phyloP scores from a whole-genome alignment of 2,888 invertebrate species.

The Ornithoptera priamus region DNA sequence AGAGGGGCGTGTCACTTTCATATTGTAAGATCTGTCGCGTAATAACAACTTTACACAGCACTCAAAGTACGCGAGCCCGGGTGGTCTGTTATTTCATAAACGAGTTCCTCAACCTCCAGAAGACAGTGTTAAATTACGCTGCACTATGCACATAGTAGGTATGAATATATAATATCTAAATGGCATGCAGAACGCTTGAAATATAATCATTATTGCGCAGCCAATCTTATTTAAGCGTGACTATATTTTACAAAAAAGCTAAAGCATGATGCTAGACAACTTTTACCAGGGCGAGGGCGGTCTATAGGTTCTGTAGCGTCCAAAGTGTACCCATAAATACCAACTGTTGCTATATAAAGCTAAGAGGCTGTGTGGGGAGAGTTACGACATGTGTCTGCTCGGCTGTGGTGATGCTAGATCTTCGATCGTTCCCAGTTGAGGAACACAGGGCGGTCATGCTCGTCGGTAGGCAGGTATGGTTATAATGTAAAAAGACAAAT shows the following conservation, averaged over 20 bases:
- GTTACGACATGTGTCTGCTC: constrained; percentile 70
- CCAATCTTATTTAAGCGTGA: constrained; percentile 80
- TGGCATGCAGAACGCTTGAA: constrained; percentile 81
- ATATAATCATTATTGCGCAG: constrained; percentile 81
- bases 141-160: constrained; percentile 78
- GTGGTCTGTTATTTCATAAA: constrained; percentile 55
- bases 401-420: constrained; percentile 60
- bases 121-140: constrained; percentile 74
- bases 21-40: constrained; percentile 62
- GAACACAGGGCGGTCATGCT: constrained; percentile 68
- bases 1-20: constrained; percentile 74
- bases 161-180: constrained; percentile 80
- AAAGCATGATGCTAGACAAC: constrained; percentile 80
- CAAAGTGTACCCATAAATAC: constrained; percentile 78
- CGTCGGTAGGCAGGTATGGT: constrained; percentile 63
- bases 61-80: constrained; percentile 44
- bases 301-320: constrained; percentile 77
- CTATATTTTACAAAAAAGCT: constrained; percentile 81
- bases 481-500: constrained; percentile 76
- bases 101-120: constrained; percentile 73
- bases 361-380: constrained; percentile 75
- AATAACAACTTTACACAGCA: constrained; percentile 44
- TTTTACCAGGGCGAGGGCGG: constrained; percentile 78
- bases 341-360: constrained; percentile 77
- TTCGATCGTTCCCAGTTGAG: constrained; percentile 57